Percentiles rank a stretch among this genome's conserved stretches.
Evolutionary conservation across 2,113 vertebrate species (phyloP).

Genomic region (Pachyramphus minor): DNA sequence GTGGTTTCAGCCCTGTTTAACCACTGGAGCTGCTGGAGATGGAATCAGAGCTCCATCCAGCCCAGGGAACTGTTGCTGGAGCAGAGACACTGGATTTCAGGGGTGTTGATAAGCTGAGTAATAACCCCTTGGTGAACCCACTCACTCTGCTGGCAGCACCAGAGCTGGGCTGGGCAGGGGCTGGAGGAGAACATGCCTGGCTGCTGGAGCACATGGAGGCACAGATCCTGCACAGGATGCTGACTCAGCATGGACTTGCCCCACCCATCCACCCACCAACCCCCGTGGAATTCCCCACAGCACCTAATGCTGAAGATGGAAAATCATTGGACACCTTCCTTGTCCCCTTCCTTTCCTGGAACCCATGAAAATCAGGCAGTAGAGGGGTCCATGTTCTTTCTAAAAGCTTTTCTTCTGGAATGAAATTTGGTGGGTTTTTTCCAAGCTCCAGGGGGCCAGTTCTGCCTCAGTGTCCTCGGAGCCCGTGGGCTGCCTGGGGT

Average conservation of each 20-base stretch:
- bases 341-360: background rate
- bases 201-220: background rate
- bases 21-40: background rate
- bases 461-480: background rate
- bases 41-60: background rate
- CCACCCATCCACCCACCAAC: background rate
- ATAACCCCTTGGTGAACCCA: rapidly evolving
- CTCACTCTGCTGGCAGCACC: rapidly evolving
- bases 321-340: background rate
- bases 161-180: background rate
- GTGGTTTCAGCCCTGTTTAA: background rate
- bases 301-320: rapidly evolving
- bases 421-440: background rate
- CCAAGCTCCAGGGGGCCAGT: background rate
- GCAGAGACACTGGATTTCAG: rapidly evolving
- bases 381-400: rapidly evolving
- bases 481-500: background rate
- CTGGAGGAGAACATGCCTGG: background rate
- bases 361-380: background rate
- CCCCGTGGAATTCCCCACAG: background rate
- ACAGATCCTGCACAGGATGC: background rate
- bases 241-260: background rate
- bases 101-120: rapidly evolving
- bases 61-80: background rate
- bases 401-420: background rate